These are phyloP conservation scores for Chrysopa pallens DNA, from an alignment of 1,140 invertebrate species.

Conservation along the genomic window DNA sequence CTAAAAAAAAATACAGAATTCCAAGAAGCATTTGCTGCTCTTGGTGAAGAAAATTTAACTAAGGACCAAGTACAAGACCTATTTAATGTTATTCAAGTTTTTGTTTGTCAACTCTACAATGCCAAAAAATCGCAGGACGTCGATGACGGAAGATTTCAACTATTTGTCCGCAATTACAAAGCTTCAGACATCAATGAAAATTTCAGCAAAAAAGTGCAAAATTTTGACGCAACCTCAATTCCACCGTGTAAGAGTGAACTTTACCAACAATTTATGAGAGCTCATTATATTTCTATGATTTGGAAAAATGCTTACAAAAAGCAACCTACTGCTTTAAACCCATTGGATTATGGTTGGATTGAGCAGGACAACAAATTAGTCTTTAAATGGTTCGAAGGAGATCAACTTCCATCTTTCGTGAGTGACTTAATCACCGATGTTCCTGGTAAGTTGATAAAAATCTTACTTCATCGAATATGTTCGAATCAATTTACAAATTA, in stretches of 20 bases:
- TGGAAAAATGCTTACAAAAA: slow-evolving; percentile 11
- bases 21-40: slow-evolving; percentile 5
- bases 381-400: slow-evolving; percentile 13
- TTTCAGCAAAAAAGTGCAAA: slow-evolving; percentile 9
- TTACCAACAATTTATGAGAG: slow-evolving; percentile 9
- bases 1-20: slow-evolving; percentile 3
- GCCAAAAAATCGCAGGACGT: slow-evolving; percentile 9
- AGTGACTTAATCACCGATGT: slow-evolving; percentile 6
- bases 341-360: slow-evolving; percentile 11
- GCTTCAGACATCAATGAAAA: slow-evolving; percentile 9
- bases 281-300: slow-evolving; percentile 9
- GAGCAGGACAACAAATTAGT: slow-evolving; percentile 7
- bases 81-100: slow-evolving; percentile 2
- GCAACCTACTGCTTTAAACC: slow-evolving; percentile 6
- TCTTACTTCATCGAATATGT: background rate
- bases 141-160: slow-evolving; percentile 10
- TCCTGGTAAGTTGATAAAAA: slow-evolving; percentile 5
- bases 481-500: background rate
- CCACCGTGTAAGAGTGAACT: slow-evolving; percentile 9
- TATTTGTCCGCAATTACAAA: slow-evolving; percentile 10
- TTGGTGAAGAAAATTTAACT: slow-evolving; percentile 4
- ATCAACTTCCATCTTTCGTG: slow-evolving; percentile 9
- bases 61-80: slow-evolving; percentile 3
- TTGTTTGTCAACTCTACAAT: slow-evolving; percentile 5
- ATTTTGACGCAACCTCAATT: slow-evolving; percentile 11